Evolutionary conservation across 2,113 vertebrate species (phyloP), one percentile per base, ranked within the genome.

Genomic region (Halcyon malimbica): DNA sequence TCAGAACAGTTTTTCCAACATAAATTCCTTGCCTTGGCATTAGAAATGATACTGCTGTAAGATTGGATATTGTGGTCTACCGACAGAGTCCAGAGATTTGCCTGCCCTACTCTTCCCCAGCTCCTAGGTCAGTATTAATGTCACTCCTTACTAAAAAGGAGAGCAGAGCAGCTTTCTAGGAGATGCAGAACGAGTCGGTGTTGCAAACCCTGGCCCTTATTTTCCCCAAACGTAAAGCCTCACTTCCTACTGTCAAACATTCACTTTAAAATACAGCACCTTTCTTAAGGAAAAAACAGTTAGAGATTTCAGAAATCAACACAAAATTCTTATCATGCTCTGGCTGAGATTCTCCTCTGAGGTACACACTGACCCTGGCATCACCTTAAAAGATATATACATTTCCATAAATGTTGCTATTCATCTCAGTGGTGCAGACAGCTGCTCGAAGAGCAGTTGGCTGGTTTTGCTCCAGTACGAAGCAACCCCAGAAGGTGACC

Each of bases 301-400:
- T 33, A 82, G 67, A 89, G 57, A 62, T 39, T 90, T 91, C 89
- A 87, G 64, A 96, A 94, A 94, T 31, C 82, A 94, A 65, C 70
- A 57, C 0, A 0, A 83, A 89, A 81, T 13, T 39, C 54, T 94
- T 96, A 87, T 57, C 81, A 48, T 74, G 68, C 88, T 79, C 77
- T 71, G 51, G 67, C 85, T 91, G 85, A 84, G 69, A 69, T 81
- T 92, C 86, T 76, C 56, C 89, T 94, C 78, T 1, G 3, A 95
- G 87, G 63, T 90, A 93, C n/a, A 51, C 29, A 3, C 62, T 94
- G 92, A 93, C 81, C 89, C 84, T 69, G 69, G 64, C 63, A 94
- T 95, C 88, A 92, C 83, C 86, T 94, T 92, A 78, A 83, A 74
- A 70, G 92, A 59, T 26, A 76, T 21, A 90, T 68, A 75, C 64